These are phyloP conservation scores for Columba janthina DNA, from an alignment of 2,113 vertebrate genomes.

Conservation along the genomic window DNA sequence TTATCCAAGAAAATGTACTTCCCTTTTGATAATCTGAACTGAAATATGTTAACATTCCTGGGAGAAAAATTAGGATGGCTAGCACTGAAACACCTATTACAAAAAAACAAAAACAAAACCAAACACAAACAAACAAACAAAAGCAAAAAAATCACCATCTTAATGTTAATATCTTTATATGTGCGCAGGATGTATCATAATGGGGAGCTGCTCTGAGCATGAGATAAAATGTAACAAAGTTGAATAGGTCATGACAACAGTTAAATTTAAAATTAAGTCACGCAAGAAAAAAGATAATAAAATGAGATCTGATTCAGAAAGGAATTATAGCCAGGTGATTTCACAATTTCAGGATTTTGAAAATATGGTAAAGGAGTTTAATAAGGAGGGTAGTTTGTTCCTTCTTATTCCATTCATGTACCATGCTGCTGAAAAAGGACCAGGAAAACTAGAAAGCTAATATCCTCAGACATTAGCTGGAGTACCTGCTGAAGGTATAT, in stretches of 20 bases:
- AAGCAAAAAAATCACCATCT: background rate
- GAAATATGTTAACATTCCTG: background rate
- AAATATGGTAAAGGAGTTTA: background rate
- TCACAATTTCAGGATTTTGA: background rate
- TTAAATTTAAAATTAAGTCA: background rate
- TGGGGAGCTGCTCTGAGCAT: background rate
- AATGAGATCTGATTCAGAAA: background rate
- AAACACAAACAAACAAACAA: too few relatives aligned
- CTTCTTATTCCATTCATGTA: background rate
- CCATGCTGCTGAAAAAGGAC: fast-evolving
- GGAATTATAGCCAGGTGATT: background rate
- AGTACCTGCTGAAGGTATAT: background rate
- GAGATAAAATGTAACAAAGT: background rate
- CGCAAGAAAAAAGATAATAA: background rate
- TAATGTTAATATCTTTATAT: background rate
- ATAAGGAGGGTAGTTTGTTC: background rate
- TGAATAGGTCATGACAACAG: background rate
- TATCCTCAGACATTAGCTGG: background rate
- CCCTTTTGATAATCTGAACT: background rate
- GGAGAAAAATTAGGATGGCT: background rate
- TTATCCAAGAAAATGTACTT: background rate
- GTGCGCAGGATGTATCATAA: background rate
- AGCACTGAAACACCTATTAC: background rate
- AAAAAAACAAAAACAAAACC: background rate
- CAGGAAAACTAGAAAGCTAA: background rate